phyloP scores from a whole-genome alignment of 2,797 vertebrate genomes.

The Hydrolagus colliei region DNA sequence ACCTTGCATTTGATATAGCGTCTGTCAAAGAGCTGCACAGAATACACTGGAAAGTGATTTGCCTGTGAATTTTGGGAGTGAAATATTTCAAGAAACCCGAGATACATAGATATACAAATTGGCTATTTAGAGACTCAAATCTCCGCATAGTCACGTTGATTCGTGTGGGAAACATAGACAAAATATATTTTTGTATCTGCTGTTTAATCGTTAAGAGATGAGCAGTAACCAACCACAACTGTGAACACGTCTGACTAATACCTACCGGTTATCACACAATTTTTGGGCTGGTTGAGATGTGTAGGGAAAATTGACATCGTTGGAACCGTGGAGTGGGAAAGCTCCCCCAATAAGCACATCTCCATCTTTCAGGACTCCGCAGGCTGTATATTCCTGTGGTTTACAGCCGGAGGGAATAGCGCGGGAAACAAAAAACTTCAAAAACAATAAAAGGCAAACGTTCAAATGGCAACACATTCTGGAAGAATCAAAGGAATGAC shows the following conservation, averaged over 20 bases:
- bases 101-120: neutral
- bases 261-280: constrained; percentile 26
- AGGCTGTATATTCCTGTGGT: neutral
- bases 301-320: neutral
- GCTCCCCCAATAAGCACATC: constrained; percentile 30
- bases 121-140: too few species aligned
- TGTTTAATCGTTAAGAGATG: too few species aligned
- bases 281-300: neutral
- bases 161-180: too few species aligned
- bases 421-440: neutral
- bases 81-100: neutral
- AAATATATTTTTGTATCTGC: too few species aligned
- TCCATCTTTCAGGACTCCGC: neutral
- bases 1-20: too few species aligned
- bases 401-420: neutral
- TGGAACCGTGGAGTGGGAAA: constrained; percentile 18
- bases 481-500: neutral
- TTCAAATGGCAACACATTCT: neutral
- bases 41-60: too few species aligned
- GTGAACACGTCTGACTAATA: neutral
- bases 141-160: too few species aligned
- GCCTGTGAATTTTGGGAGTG: too few species aligned
- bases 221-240: too few species aligned
- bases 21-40: too few species aligned
- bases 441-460: constrained; percentile 6